phyloP scores from a whole-genome alignment of 2,888 invertebrate species.

The Dynastes grantii region DNA sequence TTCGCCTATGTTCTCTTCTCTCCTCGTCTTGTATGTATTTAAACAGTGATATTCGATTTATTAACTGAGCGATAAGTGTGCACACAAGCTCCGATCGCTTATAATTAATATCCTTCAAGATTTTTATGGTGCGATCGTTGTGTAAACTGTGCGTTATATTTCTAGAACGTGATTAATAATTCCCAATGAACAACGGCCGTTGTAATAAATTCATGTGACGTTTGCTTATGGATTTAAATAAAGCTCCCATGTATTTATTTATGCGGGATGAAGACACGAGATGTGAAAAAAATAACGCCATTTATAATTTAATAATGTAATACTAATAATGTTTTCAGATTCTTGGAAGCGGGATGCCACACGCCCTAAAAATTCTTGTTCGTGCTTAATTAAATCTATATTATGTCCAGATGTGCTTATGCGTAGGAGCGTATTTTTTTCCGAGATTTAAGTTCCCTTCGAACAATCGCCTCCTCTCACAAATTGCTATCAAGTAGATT shows the following conservation, averaged over 20 bases:
- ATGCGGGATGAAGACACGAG: constrained; percentile 19
- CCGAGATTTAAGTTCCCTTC: constrained; percentile 7
- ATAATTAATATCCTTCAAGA: constrained; percentile 48
- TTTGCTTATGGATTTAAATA: constrained; percentile 48
- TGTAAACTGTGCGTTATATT: constrained; percentile 46
- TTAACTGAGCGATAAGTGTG: constrained; percentile 41
- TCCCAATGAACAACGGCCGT: constrained; percentile 46
- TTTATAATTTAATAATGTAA: constrained; percentile 39
- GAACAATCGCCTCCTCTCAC: constrained; percentile 26
- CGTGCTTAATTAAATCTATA: constrained; percentile 27
- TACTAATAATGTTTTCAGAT: constrained; percentile 36
- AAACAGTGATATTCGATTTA: constrained; percentile 44
- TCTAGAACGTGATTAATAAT: constrained; percentile 48
- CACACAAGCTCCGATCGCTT: constrained; percentile 38
- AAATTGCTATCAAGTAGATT: background rate
- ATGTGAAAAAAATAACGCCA: constrained; percentile 35
- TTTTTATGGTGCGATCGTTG: constrained; percentile 46
- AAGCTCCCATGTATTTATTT: constrained; percentile 40
- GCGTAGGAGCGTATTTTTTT: background rate
- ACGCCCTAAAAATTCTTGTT: constrained; percentile 39
- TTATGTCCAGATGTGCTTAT: background rate
- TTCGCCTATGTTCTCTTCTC: constrained; percentile 30
- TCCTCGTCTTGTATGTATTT: constrained; percentile 30
- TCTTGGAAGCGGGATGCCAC: constrained; percentile 12
- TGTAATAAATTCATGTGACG: constrained; percentile 48